phyloP scores from a whole-genome alignment of 2,888 invertebrate species.

The Nymphalis urticae region DNA sequence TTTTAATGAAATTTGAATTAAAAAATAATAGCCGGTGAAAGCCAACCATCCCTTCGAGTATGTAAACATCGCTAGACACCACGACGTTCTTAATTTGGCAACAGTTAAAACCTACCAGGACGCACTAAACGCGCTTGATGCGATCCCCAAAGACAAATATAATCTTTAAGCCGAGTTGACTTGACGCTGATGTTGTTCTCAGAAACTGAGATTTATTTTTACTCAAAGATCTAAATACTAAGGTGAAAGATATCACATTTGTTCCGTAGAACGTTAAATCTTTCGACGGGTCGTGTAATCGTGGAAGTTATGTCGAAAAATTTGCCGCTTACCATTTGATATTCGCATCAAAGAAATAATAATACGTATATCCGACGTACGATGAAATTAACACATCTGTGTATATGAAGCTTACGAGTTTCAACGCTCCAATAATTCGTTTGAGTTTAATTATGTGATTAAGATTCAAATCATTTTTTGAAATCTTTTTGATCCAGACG shows the following conservation, averaged over 20 bases:
- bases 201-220: constrained; percentile 79
- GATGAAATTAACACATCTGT: constrained; percentile 31
- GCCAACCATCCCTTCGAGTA: not conserved
- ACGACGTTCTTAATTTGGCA: constrained; percentile 17
- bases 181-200: constrained; percentile 78
- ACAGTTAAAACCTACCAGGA: constrained; percentile 2
- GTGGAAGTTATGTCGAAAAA: constrained; percentile 72
- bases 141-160: constrained; percentile 77
- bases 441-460: constrained; percentile 20
- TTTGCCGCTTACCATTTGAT: constrained; percentile 68
- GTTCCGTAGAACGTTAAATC: constrained; percentile 68
- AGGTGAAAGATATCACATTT: constrained; percentile 79
- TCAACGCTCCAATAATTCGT: constrained; percentile 27
- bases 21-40: not conserved
- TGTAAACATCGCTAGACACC: not conserved
- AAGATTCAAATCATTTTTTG: constrained; percentile 3
- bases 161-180: constrained; percentile 74
- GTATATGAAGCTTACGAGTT: constrained; percentile 20
- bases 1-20: not conserved
- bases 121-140: constrained; percentile 66
- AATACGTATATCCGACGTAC: constrained; percentile 48
- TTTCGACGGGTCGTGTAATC: constrained; percentile 57
- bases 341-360: constrained; percentile 69
- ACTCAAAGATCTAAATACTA: constrained; percentile 79
- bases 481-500: not conserved